Base-by-base conservation (phyloP, 2,888 invertebrate species). In the Heteromurus nitidus region DNA sequence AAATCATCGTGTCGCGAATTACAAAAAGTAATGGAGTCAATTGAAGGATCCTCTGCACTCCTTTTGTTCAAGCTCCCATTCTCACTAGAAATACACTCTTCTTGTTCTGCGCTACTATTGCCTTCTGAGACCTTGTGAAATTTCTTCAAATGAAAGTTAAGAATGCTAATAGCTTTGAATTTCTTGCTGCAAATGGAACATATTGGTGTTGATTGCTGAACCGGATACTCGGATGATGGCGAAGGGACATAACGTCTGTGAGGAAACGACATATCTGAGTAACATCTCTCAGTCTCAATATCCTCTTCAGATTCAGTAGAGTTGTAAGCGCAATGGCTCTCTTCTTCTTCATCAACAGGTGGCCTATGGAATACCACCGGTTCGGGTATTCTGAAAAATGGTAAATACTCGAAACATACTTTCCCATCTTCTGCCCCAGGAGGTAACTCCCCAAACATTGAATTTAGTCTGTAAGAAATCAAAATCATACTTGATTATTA, bases 341-440 rank as follows among this genome's bases (percentile, higher is more conserved):
- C n/a, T 47, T 16, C n/a, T 47, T 11, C n/a, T 13, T 47, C 47
- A 20, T 53, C 22, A 3, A 22, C 18, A 20, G 5, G 5, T 13
- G 24, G 3, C 5, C 53, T 18, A 7, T 53, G n/a, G n/a, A n/a
- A n/a, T n/a, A n/a, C 22, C 53, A 3, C 22, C 1, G 73, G 22
- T 2, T 3, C n/a, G 5, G 47, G 30, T 42, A 31, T 26, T 26
- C 42, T 24, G 13, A 3, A n/a, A n/a, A n/a, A n/a, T n/a, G n/a
- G n/a, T n/a, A n/a, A n/a, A n/a, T n/a, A n/a, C n/a, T n/a, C n/a
- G 20, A 31, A 50, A 53, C 53, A 64, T 0, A 74, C n/a, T 20
- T 26, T 74, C 16, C 74, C 74, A 2, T 74, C 53, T 7, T 18
- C 20, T 11, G 64, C 74, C n/a, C 64, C 74, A 18, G 74, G 53